Evolutionary conservation across 2,797 vertebrate species (phyloP), one percentile per base, ranked within the genome.

Genomic region (Spondyliosoma cantharus): DNA sequence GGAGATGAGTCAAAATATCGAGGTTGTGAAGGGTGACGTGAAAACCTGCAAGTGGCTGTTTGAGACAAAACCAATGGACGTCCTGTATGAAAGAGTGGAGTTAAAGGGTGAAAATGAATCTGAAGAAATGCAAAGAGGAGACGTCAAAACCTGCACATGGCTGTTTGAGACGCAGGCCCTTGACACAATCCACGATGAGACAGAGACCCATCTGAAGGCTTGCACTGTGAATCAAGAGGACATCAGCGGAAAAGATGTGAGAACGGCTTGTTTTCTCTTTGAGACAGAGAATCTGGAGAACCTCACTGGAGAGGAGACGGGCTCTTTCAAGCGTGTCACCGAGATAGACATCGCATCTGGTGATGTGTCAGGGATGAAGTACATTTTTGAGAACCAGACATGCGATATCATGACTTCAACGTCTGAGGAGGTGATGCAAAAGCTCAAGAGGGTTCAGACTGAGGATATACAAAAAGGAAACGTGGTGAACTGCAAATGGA

Each of bases 11-110:
- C 78, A 92, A 69, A 89, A 60, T 59, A 56, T 64, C 29, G 96
- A 97, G 19, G 85, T 95, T 64, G 78, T 97, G 73, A 97, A 96
- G 87, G 97, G 97, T 16, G 96, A 98, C 84, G 97, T 98, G 29
- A 97, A 96, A 93, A 97, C 94, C 8, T 98, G 96, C 84, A 96
- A 95, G 88, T 98, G 97, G 97, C 88, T 98, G 8, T 98, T 98
- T 95, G 97, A 98, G 92, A 98, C 97, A 4, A 96, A 97, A 86
- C 96, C 96, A 29, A 96, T 98, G 95, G 97, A 97, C 54, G 87
- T 90, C 48, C 89, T 97, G 49, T 97, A 96, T 86, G 96, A 98
- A 83, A 97, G 93, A 91, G 93, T 77, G 17, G 91, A 94, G 48
- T 20, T 90, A 54, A 90, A 88, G 61, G 89, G 76, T 71, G 91